Evolutionary conservation across 2,113 vertebrate genomes (phyloP).

Genomic region (Catharus bicknelli): DNA sequence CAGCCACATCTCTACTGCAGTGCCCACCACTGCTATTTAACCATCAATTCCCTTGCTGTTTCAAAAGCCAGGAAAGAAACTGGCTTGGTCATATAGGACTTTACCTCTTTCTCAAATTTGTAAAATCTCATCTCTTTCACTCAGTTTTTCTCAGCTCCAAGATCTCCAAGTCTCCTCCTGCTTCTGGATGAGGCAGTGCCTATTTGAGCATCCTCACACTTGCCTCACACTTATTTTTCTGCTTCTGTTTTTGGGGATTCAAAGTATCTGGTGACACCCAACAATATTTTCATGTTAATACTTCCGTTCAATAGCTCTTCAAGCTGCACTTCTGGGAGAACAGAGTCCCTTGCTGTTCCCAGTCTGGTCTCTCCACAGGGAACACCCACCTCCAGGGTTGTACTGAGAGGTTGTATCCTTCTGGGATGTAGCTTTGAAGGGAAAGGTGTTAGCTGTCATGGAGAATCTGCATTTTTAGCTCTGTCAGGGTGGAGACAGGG

Average conservation of each 20-base stretch:
- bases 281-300: not conserved
- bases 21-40: not conserved
- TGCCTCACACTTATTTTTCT: not conserved
- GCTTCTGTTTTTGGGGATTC: not conserved
- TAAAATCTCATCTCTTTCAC: not conserved
- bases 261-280: not conserved
- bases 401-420: accelerated
- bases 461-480: not conserved
- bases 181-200: not conserved
- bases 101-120: not conserved
- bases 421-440: not conserved
- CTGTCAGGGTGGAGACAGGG: not conserved
- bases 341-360: not conserved
- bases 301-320: accelerated
- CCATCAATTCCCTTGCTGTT: not conserved
- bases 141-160: not conserved
- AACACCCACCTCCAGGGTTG: not conserved
- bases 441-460: not conserved
- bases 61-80: not conserved
- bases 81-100: not conserved
- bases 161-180: not conserved
- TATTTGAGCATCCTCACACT: not conserved
- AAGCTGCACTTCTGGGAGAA: not conserved
- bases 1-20: not conserved
- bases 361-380: not conserved